Evolutionary conservation across 2,888 invertebrate species (phyloP).

Genomic region (Hemaris fuciformis): DNA sequence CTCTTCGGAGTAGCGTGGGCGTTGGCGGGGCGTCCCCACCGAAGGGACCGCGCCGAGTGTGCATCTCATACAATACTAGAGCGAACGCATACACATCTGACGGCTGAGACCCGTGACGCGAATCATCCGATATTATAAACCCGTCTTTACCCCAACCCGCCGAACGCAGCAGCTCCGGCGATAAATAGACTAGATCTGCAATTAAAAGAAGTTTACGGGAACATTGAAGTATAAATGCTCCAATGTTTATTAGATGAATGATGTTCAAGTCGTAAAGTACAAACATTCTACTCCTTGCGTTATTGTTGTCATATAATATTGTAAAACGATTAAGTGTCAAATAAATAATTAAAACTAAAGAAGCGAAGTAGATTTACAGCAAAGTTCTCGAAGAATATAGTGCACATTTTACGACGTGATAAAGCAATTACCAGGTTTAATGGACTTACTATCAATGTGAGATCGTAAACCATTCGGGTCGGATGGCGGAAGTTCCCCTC

Average conservation of each 20-base stretch:
- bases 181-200: slow-evolving; percentile 88
- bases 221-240: neutral
- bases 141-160: slow-evolving; percentile 66
- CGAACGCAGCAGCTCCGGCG: slow-evolving; percentile 88
- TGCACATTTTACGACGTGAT: too few relatives aligned
- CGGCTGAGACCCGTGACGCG: slow-evolving; percentile 83
- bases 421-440: neutral
- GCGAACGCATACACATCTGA: slow-evolving; percentile 94
- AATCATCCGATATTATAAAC: slow-evolving; percentile 49
- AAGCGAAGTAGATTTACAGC: too few relatives aligned
- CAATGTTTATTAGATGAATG: neutral
- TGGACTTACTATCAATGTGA: slow-evolving; percentile 86
- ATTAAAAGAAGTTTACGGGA: neutral
- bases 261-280: neutral
- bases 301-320: neutral
- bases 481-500: slow-evolving; percentile 85
- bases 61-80: slow-evolving; percentile 93
- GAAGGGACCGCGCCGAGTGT: slow-evolving; percentile 92
- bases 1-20: slow-evolving; percentile 82
- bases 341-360: too few relatives aligned
- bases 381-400: too few relatives aligned
- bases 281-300: neutral
- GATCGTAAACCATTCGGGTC: slow-evolving; percentile 83
- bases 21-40: slow-evolving; percentile 86
- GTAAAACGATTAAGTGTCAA: neutral